Base-by-base conservation (phyloP, 2,888 invertebrate genomes). In the Perithous albicinctus region DNA sequence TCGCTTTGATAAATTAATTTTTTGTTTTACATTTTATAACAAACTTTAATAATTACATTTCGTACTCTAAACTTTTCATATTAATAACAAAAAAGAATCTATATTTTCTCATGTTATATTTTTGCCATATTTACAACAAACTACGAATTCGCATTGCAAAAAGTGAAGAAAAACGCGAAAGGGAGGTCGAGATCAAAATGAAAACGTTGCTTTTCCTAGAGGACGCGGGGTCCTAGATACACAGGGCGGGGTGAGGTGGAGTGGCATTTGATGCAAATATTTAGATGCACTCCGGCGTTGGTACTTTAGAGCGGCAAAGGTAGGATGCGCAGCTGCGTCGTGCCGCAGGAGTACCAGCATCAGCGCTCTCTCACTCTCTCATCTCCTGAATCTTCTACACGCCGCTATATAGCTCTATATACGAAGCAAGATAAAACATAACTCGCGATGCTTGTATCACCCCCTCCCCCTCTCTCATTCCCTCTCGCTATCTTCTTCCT, bases 341-440 rank as follows among this genome's bases (percentile, higher is more conserved):
- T 23, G 23, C 43, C 35, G 63, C 74, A 74, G 67, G 72, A 78
- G 81, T 74, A 75, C 54, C 61, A 48, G 75, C 41, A 41, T n/a
- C 12, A 64, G 76, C 73, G n/a, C n/a, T n/a, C n/a, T n/a, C n/a
- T n/a, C n/a, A n/a, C 81, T 75, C 72, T 63, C 67, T 59, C 67
- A 64, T 70, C 66, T 74, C 43, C 56, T 43, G 76, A 80, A 74
- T 80, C 74, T 77, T 83, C 64, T 70, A 80, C 77, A 69, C 73
- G 66, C 70, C 69, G 80, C 84, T 61, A 81, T 81, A 63, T 66
- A 72, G 74, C 72, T 66, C 64, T 79, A 74, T 56, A 59, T 63
- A 61, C 48, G 63, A 72, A 69, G 51, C 67, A 80, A 85, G 85
- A 85, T 85, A 84, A 85, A 85, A 85, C 82, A 78, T 82, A 78